Evolutionary conservation across 2,113 vertebrate genomes (phyloP).

Genomic region (Bambusicola thoracicus): DNA sequence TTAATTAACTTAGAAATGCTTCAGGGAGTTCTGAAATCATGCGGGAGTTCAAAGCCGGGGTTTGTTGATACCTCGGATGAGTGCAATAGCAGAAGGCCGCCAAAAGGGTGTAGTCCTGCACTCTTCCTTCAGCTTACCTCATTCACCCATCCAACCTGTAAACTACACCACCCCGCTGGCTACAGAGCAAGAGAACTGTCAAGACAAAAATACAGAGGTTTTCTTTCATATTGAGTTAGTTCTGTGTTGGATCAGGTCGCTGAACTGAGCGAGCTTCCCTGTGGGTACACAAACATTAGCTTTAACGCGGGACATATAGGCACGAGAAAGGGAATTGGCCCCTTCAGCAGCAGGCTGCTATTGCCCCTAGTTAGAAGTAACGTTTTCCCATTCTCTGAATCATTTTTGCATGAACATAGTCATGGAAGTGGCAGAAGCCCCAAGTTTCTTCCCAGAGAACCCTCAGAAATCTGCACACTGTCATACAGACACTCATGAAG

Average conservation of each 20-base stretch:
- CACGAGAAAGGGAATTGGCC: background rate
- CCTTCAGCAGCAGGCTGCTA: conserved; percentile 35
- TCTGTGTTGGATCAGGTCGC: background rate
- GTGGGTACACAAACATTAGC: background rate
- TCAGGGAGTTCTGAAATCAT: background rate
- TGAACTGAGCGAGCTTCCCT: background rate
- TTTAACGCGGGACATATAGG: background rate
- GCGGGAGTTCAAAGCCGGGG: background rate
- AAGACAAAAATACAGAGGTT: background rate
- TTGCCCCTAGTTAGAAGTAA: conserved; percentile 60
- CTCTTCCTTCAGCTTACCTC: conserved; percentile 12
- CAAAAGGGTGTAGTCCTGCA: conserved; percentile 69
- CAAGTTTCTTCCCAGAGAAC: conserved; percentile 51
- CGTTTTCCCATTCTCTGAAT: conserved; percentile 55
- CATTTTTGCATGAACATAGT: conserved; percentile 63
- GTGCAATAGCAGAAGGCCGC: conserved; percentile 42
- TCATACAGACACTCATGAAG: background rate
- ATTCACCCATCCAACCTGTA: background rate
- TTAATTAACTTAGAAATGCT: conserved; percentile 49
- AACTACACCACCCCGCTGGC: background rate
- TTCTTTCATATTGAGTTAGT: background rate
- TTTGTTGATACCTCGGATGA: background rate
- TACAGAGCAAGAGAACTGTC: background rate
- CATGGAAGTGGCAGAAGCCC: conserved; percentile 44
- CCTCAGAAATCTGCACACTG: conserved; percentile 19